These are phyloP conservation scores for Channa argus DNA, from an alignment of 2,113 vertebrate species.

Conservation along the genomic window DNA sequence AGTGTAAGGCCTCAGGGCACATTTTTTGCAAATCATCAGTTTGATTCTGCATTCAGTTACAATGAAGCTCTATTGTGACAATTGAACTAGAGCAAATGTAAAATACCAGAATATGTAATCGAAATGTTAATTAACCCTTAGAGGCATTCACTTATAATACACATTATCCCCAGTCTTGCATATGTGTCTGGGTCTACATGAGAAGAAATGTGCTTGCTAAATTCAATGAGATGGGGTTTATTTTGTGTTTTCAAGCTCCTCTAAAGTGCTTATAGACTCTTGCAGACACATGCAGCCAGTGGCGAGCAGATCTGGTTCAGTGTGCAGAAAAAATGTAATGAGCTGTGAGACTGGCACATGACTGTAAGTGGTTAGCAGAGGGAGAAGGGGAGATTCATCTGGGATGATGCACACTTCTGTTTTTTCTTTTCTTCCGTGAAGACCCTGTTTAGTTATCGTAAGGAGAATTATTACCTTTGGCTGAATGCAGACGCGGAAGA, in stretches of 20 bases:
- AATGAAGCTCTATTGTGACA: constrained; percentile 24
- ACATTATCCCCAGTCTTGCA: constrained; percentile 37
- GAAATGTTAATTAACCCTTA: constrained; percentile 75
- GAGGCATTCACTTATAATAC: constrained; percentile 51
- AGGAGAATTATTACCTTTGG: constrained; percentile 81
- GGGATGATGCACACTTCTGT: constrained; percentile 78
- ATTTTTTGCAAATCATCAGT: constrained; percentile 56
- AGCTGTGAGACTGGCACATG: constrained; percentile 74
- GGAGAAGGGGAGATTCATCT: constrained; percentile 82
- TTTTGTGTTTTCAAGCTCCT: constrained; percentile 60
- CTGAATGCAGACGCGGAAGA: constrained; percentile 77
- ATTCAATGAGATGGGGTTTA: constrained; percentile 41
- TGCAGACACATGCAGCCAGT: constrained; percentile 63
- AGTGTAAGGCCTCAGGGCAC: constrained; percentile 42
- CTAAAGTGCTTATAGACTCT: constrained; percentile 70
- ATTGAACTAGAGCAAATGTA: constrained; percentile 49
- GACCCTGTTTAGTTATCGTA: constrained; percentile 79
- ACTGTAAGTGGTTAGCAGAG: constrained; percentile 76
- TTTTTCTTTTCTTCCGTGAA: constrained; percentile 79
- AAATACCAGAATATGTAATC: constrained; percentile 44
- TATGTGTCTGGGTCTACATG: constrained; percentile 6
- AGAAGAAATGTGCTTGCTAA: constrained; percentile 9
- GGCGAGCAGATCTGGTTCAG: constrained; percentile 65
- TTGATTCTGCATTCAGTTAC: constrained; percentile 31
- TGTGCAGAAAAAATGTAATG: constrained; percentile 71